These are phyloP conservation scores for Trissolcus basalis DNA, from an alignment of 1,140 invertebrate genomes.

Conservation along the genomic window DNA sequence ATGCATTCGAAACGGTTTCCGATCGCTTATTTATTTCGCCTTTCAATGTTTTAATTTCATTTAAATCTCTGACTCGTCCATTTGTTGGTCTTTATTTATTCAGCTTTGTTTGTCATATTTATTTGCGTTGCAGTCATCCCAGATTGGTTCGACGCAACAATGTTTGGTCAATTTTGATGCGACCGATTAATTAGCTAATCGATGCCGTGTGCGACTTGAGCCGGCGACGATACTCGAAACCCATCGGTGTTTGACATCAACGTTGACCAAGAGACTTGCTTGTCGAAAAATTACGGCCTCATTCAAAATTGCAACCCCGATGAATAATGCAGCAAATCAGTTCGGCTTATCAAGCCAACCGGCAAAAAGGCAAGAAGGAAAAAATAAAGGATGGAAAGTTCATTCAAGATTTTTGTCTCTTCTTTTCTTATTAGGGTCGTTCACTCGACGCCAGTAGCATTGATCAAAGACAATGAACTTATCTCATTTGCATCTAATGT, in stretches of 20 bases:
- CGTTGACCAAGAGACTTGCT: not conserved
- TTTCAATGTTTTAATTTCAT: not conserved
- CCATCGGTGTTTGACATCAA: not conserved
- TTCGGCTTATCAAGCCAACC: not conserved
- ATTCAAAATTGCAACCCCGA: not conserved
- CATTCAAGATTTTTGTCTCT: not conserved
- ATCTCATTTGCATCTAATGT: conserved; percentile 53
- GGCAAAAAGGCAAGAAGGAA: not conserved
- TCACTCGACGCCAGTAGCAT: conserved; percentile 17
- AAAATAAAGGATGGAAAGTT: not conserved
- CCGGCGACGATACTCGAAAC: no score
- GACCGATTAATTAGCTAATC: conserved; percentile 10
- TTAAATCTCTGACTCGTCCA: not conserved
- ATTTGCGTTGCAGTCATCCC: no score
- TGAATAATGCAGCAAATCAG: not conserved
- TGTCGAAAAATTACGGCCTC: not conserved
- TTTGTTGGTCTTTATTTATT: no score
- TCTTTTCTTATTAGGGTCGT: conserved; percentile 26
- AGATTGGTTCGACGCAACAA: no score
- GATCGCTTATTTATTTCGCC: no score
- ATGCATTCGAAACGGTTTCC: not conserved
- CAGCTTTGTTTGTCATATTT: no score
- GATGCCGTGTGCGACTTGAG: conserved; percentile 4
- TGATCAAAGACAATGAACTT: conserved; percentile 48
- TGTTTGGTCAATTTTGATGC: no score